Conservation (phyloP, 1,140 invertebrate genomes). For the Fopius arisanus region DNA sequence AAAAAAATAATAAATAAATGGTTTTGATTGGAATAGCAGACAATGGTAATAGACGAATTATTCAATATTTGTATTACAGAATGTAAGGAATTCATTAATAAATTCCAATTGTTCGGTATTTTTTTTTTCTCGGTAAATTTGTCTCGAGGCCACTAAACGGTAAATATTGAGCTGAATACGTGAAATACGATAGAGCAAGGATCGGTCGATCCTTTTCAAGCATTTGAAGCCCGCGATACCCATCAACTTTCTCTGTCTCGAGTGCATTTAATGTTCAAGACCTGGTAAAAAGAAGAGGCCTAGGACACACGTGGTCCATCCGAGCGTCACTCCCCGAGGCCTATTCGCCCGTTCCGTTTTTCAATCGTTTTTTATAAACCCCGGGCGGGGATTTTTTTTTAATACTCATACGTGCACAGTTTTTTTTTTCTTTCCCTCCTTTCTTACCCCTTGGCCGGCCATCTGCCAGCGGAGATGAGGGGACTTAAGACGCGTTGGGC, state of each 20-base stretch:
- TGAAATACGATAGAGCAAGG: constrained; percentile 15
- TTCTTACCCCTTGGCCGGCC: constrained; percentile 65
- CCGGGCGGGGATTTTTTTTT: constrained; percentile 41
- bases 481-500: constrained; percentile 48
- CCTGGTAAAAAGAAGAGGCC: constrained; percentile 9
- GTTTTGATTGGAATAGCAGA: too few relatives aligned
- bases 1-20: too few relatives aligned
- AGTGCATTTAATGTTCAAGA: constrained; percentile 28
- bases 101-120: not conserved
- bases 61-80: too few relatives aligned
- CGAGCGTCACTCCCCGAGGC: constrained; percentile 48
- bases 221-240: constrained; percentile 13
- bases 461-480: constrained; percentile 62
- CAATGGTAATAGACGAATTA: too few relatives aligned
- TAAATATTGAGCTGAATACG: constrained; percentile 8
- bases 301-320: constrained; percentile 57
- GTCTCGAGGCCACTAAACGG: constrained; percentile 9
- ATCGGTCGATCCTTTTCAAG: not conserved
- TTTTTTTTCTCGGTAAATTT: not conserved
- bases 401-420: constrained; percentile 34
- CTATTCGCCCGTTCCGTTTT: constrained; percentile 41
- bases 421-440: constrained; percentile 47
- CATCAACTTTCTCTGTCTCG: constrained; percentile 12
- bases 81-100: too few relatives aligned
- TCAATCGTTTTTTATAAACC: constrained; percentile 63